Conservation (phyloP, 2,888 invertebrate genomes). For the Teinopalpus imperialis region DNA sequence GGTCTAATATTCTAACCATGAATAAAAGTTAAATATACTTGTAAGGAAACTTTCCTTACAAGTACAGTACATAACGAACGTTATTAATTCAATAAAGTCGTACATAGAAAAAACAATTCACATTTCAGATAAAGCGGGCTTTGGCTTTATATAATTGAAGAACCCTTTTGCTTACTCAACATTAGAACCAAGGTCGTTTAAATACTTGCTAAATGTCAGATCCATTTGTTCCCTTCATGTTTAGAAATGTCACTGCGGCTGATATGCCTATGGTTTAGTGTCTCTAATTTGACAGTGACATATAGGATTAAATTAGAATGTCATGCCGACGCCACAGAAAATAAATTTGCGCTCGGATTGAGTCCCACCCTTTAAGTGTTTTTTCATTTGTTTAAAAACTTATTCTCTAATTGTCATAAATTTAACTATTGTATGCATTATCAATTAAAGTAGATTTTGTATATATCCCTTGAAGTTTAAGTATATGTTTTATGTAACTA, state of each 20-base stretch:
- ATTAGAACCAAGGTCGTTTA: slow-evolving; percentile 68
- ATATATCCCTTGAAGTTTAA: too few relatives aligned
- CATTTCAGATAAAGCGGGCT: slow-evolving; percentile 40
- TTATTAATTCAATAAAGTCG: slow-evolving; percentile 20
- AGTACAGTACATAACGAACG: neutral
- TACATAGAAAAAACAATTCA: slow-evolving; percentile 34
- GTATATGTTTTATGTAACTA: too few relatives aligned
- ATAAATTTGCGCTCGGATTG: slow-evolving; percentile 57
- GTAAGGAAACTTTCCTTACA: too few relatives aligned
- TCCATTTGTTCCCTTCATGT: slow-evolving; percentile 73
- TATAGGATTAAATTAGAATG: slow-evolving; percentile 75
- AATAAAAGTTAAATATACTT: too few relatives aligned
- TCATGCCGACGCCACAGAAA: slow-evolving; percentile 57
- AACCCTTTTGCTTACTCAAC: slow-evolving; percentile 56
- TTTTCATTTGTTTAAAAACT: slow-evolving; percentile 20
- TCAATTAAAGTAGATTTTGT: too few relatives aligned
- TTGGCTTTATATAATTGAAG: slow-evolving; percentile 52
- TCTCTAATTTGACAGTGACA: slow-evolving; percentile 77
- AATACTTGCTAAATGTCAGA: slow-evolving; percentile 73
- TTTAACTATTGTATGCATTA: neutral
- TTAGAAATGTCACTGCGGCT: slow-evolving; percentile 76
- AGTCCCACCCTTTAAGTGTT: slow-evolving; percentile 35
- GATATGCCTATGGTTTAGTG: slow-evolving; percentile 74
- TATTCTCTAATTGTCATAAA: slow-evolving; percentile 2
- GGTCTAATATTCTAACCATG: too few relatives aligned